A percentile compares a stretch with the other conserved stretches of the same genome.
These are phyloP conservation scores for Callionymus lyra DNA, from an alignment of 2,113 vertebrate species.

Conservation along the genomic window DNA sequence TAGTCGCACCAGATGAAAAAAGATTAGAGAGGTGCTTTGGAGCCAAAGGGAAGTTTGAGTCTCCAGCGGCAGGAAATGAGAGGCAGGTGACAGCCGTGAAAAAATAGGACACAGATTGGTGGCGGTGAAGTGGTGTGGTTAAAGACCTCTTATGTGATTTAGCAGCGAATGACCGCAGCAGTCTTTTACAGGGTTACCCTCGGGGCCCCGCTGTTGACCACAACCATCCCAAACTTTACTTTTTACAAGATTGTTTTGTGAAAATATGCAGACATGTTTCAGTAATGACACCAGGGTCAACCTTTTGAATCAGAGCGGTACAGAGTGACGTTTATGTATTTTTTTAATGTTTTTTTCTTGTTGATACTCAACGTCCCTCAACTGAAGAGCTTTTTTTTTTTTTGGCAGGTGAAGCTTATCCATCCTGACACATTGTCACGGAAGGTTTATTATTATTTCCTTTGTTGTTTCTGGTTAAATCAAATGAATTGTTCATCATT, in stretches of 20 bases:
- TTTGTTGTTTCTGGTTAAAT: no score
- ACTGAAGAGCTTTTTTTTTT: no score
- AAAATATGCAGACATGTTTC: no score
- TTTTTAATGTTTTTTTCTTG: no score
- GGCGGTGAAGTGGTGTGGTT: slow-evolving; percentile 36
- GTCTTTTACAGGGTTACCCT: background rate
- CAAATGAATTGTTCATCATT: no score
- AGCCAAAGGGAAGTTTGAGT: slow-evolving; percentile 48
- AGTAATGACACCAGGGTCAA: no score
- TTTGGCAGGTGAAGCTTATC: no score
- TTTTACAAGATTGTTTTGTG: slow-evolving; percentile 14
- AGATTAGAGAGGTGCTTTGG: slow-evolving; percentile 25
- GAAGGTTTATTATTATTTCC: no score
- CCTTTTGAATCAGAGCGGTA: no score
- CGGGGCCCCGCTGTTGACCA: background rate
- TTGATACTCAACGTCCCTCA: no score
- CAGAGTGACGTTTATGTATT: no score
- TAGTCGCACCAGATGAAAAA: slow-evolving; percentile 37
- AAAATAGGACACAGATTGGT: slow-evolving; percentile 47
- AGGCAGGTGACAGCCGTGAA: slow-evolving; percentile 47
- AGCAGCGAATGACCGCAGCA: slow-evolving; percentile 19
- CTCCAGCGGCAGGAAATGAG: slow-evolving; percentile 35
- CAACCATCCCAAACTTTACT: slow-evolving; percentile 18
- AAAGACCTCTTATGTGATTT: slow-evolving; percentile 37
- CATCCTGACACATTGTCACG: no score